A percentile compares a stretch with the other conserved stretches of the same genome.
These are phyloP conservation scores for Volucella inanis DNA, from an alignment of 2,888 invertebrate species.

Conservation along the genomic window DNA sequence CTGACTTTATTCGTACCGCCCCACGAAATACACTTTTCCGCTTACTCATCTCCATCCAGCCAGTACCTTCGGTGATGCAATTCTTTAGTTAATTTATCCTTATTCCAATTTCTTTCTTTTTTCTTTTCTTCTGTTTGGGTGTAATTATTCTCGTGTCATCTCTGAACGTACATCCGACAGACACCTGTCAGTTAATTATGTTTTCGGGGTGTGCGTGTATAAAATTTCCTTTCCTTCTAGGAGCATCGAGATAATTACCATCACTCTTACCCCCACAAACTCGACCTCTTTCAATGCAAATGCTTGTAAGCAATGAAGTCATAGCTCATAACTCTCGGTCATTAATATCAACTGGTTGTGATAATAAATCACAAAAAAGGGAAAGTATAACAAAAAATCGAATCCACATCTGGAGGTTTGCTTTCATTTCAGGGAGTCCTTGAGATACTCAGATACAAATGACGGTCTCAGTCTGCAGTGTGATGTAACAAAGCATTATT, in stretches of 20 bases:
- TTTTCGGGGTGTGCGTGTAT: neutral
- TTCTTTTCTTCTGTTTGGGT: neutral
- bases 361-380: too few species aligned
- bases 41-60: conserved; percentile 4
- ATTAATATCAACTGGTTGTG: too few species aligned
- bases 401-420: too few species aligned
- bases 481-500: too few species aligned
- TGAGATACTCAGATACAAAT: too few species aligned
- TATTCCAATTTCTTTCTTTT: neutral
- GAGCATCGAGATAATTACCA: conserved; percentile 12
- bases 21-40: conserved; percentile 24
- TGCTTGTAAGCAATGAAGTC: neutral
- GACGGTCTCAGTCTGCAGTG: too few species aligned
- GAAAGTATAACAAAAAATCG: too few species aligned
- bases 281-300: conserved; percentile 3
- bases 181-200: conserved; percentile 30
- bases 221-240: neutral
- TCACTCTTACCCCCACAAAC: neutral
- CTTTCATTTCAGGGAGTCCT: too few species aligned
- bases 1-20: neutral
- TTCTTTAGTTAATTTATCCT: conserved; percentile 1
- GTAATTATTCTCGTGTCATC: conserved; percentile 26
- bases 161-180: conserved; percentile 17
- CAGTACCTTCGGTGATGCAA: conserved; percentile 19
- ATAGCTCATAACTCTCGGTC: too few species aligned